Conservation (phyloP, 53 echinoderm and acorn worm genomes). For the Zoroaster sp. region DNA sequence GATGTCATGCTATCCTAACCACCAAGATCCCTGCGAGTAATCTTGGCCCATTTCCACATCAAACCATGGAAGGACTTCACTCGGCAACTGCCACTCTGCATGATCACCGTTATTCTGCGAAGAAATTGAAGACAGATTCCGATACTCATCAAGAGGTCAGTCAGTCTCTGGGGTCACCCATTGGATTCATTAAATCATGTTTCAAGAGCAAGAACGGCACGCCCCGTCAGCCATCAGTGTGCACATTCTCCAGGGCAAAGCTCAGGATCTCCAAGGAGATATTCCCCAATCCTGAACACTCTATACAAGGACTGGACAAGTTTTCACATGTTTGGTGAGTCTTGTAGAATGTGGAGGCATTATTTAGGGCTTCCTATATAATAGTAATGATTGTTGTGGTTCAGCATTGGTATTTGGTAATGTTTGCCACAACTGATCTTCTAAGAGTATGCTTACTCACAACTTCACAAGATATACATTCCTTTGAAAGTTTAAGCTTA, state of each 20-base stretch:
- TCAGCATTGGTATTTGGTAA: too few relatives aligned
- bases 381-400: too few relatives aligned
- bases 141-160: background rate
- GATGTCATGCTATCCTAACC: background rate
- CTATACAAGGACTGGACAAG: conserved; percentile 73
- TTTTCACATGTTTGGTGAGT: conserved; percentile 94
- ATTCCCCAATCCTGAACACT: conserved; percentile 79
- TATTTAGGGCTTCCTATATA: background rate
- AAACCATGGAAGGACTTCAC: background rate
- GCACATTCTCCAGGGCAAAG: conserved; percentile 78
- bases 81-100: background rate
- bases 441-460: too few relatives aligned
- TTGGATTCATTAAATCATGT: conserved; percentile 84
- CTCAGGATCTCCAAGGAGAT: conserved; percentile 70
- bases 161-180: conserved; percentile 40
- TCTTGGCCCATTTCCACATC: background rate
- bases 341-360: background rate
- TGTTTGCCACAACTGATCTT: too few relatives aligned
- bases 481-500: too few relatives aligned
- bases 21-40: background rate
- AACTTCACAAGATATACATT: too few relatives aligned
- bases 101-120: background rate
- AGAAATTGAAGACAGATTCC: background rate
- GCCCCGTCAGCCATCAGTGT: conserved; percentile 86
- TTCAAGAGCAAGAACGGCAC: conserved; percentile 98